phyloP scores from a whole-genome alignment of 2,797 vertebrate genomes.

The Poeciliopsis paucimaculata region DNA sequence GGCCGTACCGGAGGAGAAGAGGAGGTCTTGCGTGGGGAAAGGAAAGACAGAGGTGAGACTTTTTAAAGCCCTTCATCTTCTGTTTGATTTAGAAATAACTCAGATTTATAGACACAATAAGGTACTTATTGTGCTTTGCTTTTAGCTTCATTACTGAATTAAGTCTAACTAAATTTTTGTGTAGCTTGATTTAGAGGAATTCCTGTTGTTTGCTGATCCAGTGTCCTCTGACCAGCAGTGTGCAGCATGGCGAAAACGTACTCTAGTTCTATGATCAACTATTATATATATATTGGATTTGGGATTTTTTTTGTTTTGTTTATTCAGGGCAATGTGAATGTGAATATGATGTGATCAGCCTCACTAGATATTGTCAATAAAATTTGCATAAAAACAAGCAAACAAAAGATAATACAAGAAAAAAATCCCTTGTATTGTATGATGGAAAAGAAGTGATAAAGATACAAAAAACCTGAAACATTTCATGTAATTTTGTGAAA shows the following conservation, averaged over 20 bases:
- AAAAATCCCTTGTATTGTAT: neutral
- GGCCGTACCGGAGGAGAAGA: constrained; percentile 80
- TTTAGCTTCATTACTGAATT: neutral
- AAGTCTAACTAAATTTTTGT: no score
- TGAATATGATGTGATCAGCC: neutral
- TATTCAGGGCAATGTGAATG: neutral
- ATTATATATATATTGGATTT: neutral
- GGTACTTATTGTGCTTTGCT: no score
- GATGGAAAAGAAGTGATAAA: neutral
- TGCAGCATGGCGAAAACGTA: neutral
- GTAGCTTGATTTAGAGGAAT: neutral
- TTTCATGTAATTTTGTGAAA: neutral
- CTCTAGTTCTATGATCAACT: neutral
- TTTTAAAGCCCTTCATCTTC: neutral
- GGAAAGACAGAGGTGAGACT: constrained; percentile 85
- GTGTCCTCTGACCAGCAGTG: neutral
- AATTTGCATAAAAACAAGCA: neutral
- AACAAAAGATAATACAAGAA: neutral
- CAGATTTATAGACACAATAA: neutral
- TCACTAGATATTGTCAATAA: neutral
- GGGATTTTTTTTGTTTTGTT: neutral
- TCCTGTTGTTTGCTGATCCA: neutral
- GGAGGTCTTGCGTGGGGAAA: constrained; percentile 83
- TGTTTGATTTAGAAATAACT: neutral
- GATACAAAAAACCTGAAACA: neutral